A percentile compares a stretch with the other conserved stretches of the same genome.
Evolutionary conservation across 2,888 invertebrate genomes (phyloP).

Genomic region (Chaetogeoica ovagalla): DNA sequence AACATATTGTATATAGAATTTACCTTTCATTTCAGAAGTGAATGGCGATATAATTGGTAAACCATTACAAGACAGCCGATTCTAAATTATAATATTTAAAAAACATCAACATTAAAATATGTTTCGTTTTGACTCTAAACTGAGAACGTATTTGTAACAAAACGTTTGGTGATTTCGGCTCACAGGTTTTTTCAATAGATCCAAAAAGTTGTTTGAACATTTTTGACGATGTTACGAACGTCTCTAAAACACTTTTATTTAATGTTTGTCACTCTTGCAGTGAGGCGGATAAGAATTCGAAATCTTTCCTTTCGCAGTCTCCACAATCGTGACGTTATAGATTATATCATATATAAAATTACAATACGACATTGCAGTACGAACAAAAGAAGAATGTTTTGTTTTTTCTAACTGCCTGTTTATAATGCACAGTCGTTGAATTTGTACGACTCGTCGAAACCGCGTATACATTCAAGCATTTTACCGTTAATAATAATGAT

Average conservation of each 20-base stretch:
- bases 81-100: conserved; percentile 23
- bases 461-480: too few species aligned
- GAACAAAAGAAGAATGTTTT: too few species aligned
- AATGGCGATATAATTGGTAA: conserved; percentile 39
- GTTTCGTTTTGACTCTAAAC: not conserved
- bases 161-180: conserved; percentile 15
- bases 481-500: too few species aligned
- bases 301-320: too few species aligned
- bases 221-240: not conserved
- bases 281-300: too few species aligned
- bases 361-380: too few species aligned
- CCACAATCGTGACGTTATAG: too few species aligned
- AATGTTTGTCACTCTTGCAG: too few species aligned
- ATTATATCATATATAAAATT: too few species aligned
- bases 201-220: conserved; percentile 47
- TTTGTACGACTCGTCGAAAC: not conserved
- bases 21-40: conserved; percentile 35
- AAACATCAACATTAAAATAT: not conserved
- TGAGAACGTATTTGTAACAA: conserved; percentile 13
- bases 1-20: not conserved
- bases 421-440: too few species aligned
- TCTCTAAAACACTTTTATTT: too few species aligned
- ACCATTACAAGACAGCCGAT: conserved; percentile 28
- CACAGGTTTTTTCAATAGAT: conserved; percentile 44
- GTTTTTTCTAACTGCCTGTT: too few species aligned